Evolutionary conservation across 2,797 vertebrate genomes (phyloP).

Genomic region (Onychomys torridus): DNA sequence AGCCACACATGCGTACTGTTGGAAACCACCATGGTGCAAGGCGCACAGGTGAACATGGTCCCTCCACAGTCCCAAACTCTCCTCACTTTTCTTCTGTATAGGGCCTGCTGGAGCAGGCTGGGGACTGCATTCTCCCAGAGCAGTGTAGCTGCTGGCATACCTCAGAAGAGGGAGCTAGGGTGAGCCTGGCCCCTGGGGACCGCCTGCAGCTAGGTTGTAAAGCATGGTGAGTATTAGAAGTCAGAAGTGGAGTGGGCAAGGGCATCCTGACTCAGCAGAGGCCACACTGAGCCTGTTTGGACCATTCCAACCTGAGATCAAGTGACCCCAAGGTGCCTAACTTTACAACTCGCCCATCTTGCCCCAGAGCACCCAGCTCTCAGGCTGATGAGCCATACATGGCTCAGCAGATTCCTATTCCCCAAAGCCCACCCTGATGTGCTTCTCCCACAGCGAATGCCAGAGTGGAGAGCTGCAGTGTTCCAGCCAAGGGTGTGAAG

Average conservation of each 20-base stretch:
- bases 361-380: not conserved
- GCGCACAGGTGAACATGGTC: fast-evolving
- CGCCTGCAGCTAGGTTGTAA: slow-evolving; percentile 90
- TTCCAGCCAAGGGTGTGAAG: slow-evolving; percentile 88
- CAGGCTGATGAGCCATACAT: too few relatives aligned
- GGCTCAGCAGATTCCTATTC: not conserved
- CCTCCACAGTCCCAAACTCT: not conserved
- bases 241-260: not conserved
- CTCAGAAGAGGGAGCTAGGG: slow-evolving; percentile 71
- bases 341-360: not conserved
- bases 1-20: not conserved
- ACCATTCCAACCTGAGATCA: not conserved
- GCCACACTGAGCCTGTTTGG: not conserved
- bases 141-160: slow-evolving; percentile 90
- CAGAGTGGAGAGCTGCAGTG: slow-evolving; percentile 88
- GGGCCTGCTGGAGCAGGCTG: slow-evolving; percentile 91
- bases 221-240: slow-evolving; percentile 89
- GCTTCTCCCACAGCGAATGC: slow-evolving; percentile 88
- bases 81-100: slow-evolving; percentile 18
- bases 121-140: slow-evolving; percentile 88
- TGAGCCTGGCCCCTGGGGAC: slow-evolving; percentile 87
- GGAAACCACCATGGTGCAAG: not conserved
- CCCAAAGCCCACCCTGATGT: not conserved
- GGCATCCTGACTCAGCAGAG: not conserved
- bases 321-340: not conserved